Evolutionary conservation across 1,140 invertebrate genomes (phyloP).

Genomic region (Leptopilina clavipes): DNA sequence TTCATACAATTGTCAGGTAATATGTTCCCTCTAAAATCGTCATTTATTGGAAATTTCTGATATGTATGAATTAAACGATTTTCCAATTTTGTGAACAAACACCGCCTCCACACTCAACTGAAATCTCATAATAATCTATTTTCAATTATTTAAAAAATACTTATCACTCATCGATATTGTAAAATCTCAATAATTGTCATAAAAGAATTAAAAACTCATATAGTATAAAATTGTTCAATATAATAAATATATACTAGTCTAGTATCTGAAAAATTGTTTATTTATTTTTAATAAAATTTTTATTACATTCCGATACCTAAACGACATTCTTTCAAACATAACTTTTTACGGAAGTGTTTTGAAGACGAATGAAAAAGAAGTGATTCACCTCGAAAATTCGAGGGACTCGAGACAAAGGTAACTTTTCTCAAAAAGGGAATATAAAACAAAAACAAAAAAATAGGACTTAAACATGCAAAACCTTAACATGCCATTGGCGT

Average conservation of each 20-base stretch:
- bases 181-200: no score
- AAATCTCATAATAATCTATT: background rate
- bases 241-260: no score
- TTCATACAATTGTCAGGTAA: slow-evolving; percentile 64
- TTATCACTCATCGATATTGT: no score
- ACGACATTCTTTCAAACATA: background rate
- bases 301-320: no score
- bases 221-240: no score
- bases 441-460: background rate
- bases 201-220: no score
- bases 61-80: slow-evolving; percentile 4
- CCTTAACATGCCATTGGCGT: background rate
- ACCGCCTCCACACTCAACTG: slow-evolving; percentile 6
- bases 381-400: slow-evolving; percentile 19
- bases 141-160: background rate
- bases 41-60: slow-evolving; percentile 61
- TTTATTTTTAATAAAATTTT: no score
- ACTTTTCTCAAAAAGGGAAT: slow-evolving; percentile 39
- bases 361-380: background rate
- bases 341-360: slow-evolving; percentile 14
- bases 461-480: slow-evolving; percentile 37
- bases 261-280: no score
- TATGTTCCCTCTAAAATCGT: slow-evolving; percentile 67
- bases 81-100: background rate
- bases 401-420: slow-evolving; percentile 49